These are phyloP conservation scores for Trichogramma dendrolimi DNA, from an alignment of 2,888 invertebrate species.

Conservation along the genomic window DNA sequence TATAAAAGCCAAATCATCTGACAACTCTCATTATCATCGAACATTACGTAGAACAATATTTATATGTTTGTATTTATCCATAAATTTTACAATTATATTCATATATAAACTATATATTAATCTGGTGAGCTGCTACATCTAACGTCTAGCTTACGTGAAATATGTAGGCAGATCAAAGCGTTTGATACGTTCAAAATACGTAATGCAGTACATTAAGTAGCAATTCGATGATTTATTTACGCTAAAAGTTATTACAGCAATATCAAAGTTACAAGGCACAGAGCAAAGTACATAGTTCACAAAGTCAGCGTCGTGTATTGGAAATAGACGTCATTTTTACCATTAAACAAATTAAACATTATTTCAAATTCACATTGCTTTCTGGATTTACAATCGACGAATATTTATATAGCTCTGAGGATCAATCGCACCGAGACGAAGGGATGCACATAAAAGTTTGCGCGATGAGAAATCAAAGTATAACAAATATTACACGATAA, in stretches of 20 bases:
- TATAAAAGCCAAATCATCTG: background rate
- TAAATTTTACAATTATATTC: too few relatives aligned
- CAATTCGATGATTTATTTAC: background rate
- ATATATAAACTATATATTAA: background rate
- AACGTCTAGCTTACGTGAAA: background rate
- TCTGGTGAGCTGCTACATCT: background rate
- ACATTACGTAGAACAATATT: background rate
- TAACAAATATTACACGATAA: slow-evolving; percentile 20
- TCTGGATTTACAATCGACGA: too few relatives aligned
- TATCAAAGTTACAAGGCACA: slow-evolving; percentile 21
- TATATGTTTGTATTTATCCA: too few relatives aligned
- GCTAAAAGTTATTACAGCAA: background rate
- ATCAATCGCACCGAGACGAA: slow-evolving; percentile 19
- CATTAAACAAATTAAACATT: too few relatives aligned
- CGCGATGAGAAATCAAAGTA: slow-evolving; percentile 5
- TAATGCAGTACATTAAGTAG: slow-evolving; percentile 4
- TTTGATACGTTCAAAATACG: slow-evolving; percentile 8
- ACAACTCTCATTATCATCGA: too few relatives aligned
- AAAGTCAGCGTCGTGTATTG: background rate
- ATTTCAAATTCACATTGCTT: too few relatives aligned
- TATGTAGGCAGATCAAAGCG: background rate
- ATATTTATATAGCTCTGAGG: background rate
- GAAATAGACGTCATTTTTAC: too few relatives aligned
- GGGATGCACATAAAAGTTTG: slow-evolving; percentile 15
- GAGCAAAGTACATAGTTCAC: slow-evolving; percentile 6